phyloP scores from a whole-genome alignment of 2,113 vertebrate species.

The Aviceda subcristata region DNA sequence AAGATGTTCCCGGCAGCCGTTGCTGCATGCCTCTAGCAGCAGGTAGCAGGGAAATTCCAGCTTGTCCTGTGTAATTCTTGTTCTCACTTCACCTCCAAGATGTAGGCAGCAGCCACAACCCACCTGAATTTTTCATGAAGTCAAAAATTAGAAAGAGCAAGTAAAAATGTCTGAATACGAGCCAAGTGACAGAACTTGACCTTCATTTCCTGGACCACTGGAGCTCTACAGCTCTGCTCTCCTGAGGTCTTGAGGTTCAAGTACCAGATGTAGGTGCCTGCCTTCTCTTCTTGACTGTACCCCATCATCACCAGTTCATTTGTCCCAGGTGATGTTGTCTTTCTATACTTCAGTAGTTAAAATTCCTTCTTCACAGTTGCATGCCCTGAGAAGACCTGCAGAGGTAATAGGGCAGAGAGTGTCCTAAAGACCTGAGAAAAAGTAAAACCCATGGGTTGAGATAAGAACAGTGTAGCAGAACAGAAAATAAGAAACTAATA shows the following conservation, averaged over 20 bases:
- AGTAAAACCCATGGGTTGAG: no score
- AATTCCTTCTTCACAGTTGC: background rate
- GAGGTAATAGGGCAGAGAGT: background rate
- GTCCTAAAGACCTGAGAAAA: background rate
- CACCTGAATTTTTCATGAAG: background rate
- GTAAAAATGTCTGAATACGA: background rate
- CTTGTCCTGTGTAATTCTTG: background rate
- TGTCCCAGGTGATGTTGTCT: background rate
- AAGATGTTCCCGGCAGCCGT: background rate
- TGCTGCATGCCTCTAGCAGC: background rate
- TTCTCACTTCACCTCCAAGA: background rate
- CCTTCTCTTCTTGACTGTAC: background rate
- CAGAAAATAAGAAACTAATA: no score
- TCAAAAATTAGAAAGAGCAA: background rate
- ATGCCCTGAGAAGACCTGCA: background rate
- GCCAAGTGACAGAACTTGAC: background rate
- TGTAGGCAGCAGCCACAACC: background rate
- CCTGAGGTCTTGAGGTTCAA: background rate
- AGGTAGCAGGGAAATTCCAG: background rate
- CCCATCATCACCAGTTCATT: background rate
- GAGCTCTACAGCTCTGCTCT: background rate
- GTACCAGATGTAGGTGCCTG: background rate
- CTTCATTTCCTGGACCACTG: background rate
- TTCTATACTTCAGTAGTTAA: background rate
- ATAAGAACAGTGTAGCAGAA: no score